Evolutionary conservation across 2,797 vertebrate species (phyloP).

Genomic region (Poecile montanus): DNA sequence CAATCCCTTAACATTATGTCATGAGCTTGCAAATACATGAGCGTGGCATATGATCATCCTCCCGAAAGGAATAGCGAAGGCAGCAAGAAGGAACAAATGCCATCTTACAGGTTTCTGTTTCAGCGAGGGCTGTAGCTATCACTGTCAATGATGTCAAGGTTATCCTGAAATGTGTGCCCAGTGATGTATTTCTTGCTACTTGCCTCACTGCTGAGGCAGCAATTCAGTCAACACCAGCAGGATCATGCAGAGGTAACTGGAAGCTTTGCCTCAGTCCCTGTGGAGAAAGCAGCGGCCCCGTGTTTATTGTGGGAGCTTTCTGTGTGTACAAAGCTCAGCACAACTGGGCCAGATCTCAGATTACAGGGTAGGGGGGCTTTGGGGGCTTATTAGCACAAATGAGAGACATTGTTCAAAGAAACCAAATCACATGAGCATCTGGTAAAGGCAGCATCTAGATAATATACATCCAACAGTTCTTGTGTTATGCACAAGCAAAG

Average conservation of each 20-base stretch:
- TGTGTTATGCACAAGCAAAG: neutral
- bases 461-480: neutral
- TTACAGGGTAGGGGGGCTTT: neutral
- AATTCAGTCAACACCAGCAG: slow-evolving; percentile 12
- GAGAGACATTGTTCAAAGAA: neutral
- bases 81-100: slow-evolving; percentile 36
- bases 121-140: slow-evolving; percentile 42
- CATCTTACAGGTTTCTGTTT: slow-evolving; percentile 57
- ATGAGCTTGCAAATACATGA: slow-evolving; percentile 55
- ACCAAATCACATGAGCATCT: neutral
- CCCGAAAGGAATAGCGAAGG: slow-evolving; percentile 12
- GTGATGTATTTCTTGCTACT: slow-evolving; percentile 62
- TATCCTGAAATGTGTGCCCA: slow-evolving; percentile 47
- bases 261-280: neutral
- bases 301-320: neutral
- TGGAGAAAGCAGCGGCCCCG: neutral
- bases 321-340: neutral
- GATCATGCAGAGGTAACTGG: slow-evolving; percentile 4
- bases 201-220: slow-evolving; percentile 56
- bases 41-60: slow-evolving; percentile 35
- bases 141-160: slow-evolving; percentile 58
- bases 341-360: neutral
- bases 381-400: neutral
- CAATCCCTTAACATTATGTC: slow-evolving; percentile 55
- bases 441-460: neutral